Evolutionary conservation across 2,113 vertebrate species (phyloP).

Genomic region (Lagopus muta): DNA sequence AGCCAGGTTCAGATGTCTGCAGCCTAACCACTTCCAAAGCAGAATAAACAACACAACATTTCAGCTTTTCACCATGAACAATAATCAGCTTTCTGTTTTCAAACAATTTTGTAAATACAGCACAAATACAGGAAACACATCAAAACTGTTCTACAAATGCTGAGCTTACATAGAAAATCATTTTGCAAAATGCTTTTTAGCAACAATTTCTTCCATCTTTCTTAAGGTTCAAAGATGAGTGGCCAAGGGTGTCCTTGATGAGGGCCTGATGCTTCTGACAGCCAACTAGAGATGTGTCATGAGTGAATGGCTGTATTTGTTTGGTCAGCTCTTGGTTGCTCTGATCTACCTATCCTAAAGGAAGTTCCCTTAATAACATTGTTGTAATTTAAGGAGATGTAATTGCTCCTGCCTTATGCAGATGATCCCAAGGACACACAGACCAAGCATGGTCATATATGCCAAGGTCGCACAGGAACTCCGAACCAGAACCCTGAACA

Average conservation of each 20-base stretch:
- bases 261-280: background rate
- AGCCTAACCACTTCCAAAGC: constrained; percentile 27
- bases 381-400: background rate
- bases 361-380: background rate
- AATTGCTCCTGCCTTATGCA: background rate
- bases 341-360: background rate
- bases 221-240: background rate
- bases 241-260: background rate
- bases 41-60: constrained; percentile 26
- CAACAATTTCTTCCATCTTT: background rate
- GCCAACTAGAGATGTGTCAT: background rate
- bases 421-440: background rate
- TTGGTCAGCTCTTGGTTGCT: background rate
- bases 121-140: background rate
- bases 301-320: background rate
- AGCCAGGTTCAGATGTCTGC: constrained; percentile 55
- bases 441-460: background rate
- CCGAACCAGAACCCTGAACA: background rate
- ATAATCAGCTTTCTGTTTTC: constrained; percentile 30
- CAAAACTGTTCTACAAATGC: background rate
- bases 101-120: constrained; percentile 12
- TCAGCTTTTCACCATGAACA: background rate
- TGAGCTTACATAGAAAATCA: background rate
- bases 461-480: background rate
- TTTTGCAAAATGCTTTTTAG: background rate